Evolutionary conservation across 2,888 invertebrate genomes (phyloP), one percentile per base, ranked within the genome.

Genomic region (Imbricaverruca yamaguchii): DNA sequence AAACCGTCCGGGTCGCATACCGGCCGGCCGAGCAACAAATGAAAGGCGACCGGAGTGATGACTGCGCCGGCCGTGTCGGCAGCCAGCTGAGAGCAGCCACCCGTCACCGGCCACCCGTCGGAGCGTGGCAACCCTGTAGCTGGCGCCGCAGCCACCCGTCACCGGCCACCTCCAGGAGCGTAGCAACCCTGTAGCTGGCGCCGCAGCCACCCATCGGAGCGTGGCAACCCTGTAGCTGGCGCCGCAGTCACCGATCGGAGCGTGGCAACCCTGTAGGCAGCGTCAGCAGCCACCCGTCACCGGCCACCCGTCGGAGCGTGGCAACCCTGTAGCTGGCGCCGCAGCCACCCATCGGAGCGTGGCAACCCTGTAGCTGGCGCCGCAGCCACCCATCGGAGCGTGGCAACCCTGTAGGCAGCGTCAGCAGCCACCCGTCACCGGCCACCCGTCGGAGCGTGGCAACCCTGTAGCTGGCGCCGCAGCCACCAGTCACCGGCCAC

Each of bases 11-110:
- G 61, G 69, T 79, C 56, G 12, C 81, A 23, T 79, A 69, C n/a
- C 63, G 81, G 12, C 80, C 77, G 18, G 82, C 80, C 23, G 23
- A 65, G 21, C n/a, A 11, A 18, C 78, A 65, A 23, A 80, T 74
- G 25, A 67, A 18, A 21, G 80, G 80, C 15, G 80, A 74, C 65
- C 82, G 80, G 59, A 82, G 81, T 7, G 15, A 82, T 21, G 82
- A 82, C 13, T 81, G 82, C 21, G 82, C 82, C 9, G 82, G 82
- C 59, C 69, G 82, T 23, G 82, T 82, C 55, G 83, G 82, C 78
- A 80, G 81, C 23, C 81, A 82, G n/a, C 39, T 3, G 39, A 39
- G 39, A 39, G 39, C 39, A 82, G 82, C 57, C 82, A 81, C 18
- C 80, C 82, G 61, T 82, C 81, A 59, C 81, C 81, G 59, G 82